Base-by-base conservation (phyloP, 2,888 invertebrate genomes). In the Pyrochroa serraticornis region DNA sequence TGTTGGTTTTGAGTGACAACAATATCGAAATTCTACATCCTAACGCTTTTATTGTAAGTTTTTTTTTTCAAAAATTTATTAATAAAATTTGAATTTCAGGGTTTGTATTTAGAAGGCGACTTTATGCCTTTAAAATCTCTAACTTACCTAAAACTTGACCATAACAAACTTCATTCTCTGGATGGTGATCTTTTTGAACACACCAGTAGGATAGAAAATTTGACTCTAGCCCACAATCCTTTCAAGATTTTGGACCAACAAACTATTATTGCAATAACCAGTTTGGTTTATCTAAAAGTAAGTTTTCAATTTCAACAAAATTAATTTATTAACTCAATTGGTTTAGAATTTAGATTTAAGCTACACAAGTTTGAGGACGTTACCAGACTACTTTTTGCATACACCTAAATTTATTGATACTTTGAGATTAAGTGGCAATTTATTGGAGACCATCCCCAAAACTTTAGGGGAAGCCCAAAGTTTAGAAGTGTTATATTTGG, bases 101-200 rank as follows among this genome's bases (percentile, higher is more conserved):
- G 89, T 42, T 72, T 76, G 12, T 87, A 82, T 67, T 72, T 82
- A 7, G 81, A 84, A 0, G 83, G 82, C 14, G 80, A 82, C 43
- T 86, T 84, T 63, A 82, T 86, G 61, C 89, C 90, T 0, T 75
- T 90, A 12, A 75, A 74, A 12, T 77, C 83, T 0, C 77, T 92
- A 73, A 81, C 81, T 39, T 80, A 80, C 3, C 78, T 92, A 10
- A 83, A 87, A 70, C 78, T 95, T 58, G 87, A 87, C 0, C 75
- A 86, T 72, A 95, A 95, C 75, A 80, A 83, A 13, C 75, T 93
- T 0, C 89, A 90, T 67, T 84, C 85, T 0, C 75, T 93, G n/a
- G 75, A 90, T 69, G 82, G 82, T 45, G 89, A 91, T 71, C 69
- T 92, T 1, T 93, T 95, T 74, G 89, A 90, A 67, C 92, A 94